Evolutionary conservation across 2,797 vertebrate species (phyloP), one percentile per base, ranked within the genome.

Genomic region (Cryptoblepharus egeriae): DNA sequence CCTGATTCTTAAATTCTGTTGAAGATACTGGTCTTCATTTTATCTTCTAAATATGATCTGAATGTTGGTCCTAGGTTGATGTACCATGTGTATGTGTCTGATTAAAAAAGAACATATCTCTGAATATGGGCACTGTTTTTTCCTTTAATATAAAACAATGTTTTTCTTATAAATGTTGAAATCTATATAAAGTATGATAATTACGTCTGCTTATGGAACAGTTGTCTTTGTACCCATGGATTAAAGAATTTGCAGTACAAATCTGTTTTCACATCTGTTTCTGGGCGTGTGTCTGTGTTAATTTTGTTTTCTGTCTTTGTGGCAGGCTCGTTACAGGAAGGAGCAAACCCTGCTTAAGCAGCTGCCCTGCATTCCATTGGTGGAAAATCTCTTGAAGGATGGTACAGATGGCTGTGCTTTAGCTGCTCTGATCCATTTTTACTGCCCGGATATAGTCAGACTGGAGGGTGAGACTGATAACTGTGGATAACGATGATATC

Each of bases 371-470:
- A 98, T 99, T 94, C 98, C 98, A 1, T 75, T 97, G 78, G 97
- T 99, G 94, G 98, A 98, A 94, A 98, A 99, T 90, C 94, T 99
- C 89, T 90, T 99, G 91, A 99, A 99, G 91, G 98, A 99, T 93
- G 97, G 96, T 88, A 96, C 97, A 24, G 98, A 99, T 64, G 99
- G 99, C 80, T 98, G 97, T 4, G 97, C 98, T 16, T 85, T 99
- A 24, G 96, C 96, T 13, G 97, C 98, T 5, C 95, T 99, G 85
- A 96, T 99, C 89, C 98, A 99, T 92, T 99, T 99, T 91, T 99
- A 98, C 95, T 99, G 98, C 81, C 98, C 99, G 30, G 96, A 96
- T 79, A 95, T 97, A 7, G 90, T 99, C 60, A 94, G 94, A 37
- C 87, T 99, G 77, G 97, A 98, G 49, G 97, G 98, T 98, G 89